A percentile compares a stretch with the other conserved stretches of the same genome.
phyloP scores from a whole-genome alignment of 1,140 invertebrate species.

The Semibalanus balanoides region DNA sequence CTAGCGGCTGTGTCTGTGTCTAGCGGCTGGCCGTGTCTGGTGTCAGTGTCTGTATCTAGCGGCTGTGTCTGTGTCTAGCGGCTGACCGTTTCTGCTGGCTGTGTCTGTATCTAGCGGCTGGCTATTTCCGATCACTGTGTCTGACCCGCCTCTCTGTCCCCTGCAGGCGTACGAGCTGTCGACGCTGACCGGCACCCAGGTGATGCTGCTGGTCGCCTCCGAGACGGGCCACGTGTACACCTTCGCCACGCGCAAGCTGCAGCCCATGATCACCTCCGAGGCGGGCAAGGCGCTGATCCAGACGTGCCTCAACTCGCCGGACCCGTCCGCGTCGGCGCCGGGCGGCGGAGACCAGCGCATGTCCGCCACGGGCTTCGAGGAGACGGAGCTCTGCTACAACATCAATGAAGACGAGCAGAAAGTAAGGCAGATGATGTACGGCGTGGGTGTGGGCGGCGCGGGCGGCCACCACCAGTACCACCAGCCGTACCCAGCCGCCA shows the following conservation, averaged over 20 bases:
- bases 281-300: constrained; percentile 96
- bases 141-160: constrained; percentile 22
- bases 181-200: constrained; percentile 96
- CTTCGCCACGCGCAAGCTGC: constrained; percentile 94
- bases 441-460: constrained; percentile 11
- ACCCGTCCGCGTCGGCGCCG: constrained; percentile 45
- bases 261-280: constrained; percentile 99
- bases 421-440: constrained; percentile 79
- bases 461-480: not conserved
- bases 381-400: constrained; percentile 94
- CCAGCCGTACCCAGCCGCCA: not conserved
- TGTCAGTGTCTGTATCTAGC: not conserved
- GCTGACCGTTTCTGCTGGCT: no score
- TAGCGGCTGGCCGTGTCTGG: no score
- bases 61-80: not conserved
- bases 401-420: constrained; percentile 86
- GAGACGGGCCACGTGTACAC: constrained; percentile 99
- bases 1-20: no score
- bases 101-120: no score
- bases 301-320: constrained; percentile 95
- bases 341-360: constrained; percentile 67
- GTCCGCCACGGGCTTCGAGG: constrained; percentile 96
- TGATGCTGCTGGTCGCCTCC: constrained; percentile 89
- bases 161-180: constrained; percentile 95
- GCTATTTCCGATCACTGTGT: no score